These are phyloP conservation scores for Danio choprae DNA, from an alignment of 2,797 vertebrate species.

Conservation along the genomic window DNA sequence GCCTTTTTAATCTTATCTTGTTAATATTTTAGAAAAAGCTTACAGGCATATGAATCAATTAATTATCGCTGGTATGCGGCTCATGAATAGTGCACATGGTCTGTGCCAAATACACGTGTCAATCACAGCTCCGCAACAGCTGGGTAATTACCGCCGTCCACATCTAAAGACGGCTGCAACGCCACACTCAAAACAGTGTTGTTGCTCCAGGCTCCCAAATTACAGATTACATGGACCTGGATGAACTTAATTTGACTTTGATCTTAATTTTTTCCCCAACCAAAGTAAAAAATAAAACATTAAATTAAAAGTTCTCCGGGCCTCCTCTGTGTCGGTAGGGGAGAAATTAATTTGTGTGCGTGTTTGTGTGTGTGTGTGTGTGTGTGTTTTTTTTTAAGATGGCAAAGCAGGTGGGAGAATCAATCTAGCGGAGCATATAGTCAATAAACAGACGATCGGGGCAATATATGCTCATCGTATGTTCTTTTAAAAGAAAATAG, in stretches of 20 bases:
- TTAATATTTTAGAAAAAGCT: constrained; percentile 78
- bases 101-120: constrained; percentile 71
- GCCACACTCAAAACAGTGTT: constrained; percentile 65
- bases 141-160: constrained; percentile 69
- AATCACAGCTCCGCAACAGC: constrained; percentile 71
- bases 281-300: constrained; percentile 52
- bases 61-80: constrained; percentile 75
- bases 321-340: constrained; percentile 42
- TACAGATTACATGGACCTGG: constrained; percentile 74
- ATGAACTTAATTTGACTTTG: constrained; percentile 75
- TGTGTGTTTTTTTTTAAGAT: constrained; percentile 26
- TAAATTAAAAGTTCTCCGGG: constrained; percentile 62
- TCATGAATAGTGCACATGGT: constrained; percentile 73
- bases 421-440: neutral
- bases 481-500: neutral
- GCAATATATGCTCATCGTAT: neutral
- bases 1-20: constrained; percentile 70
- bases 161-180: constrained; percentile 63
- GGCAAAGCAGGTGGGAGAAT: constrained; percentile 36
- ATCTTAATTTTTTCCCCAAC: constrained; percentile 64
- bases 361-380: no score
- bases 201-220: constrained; percentile 69
- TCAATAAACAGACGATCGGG: neutral
- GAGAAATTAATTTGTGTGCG: constrained; percentile 47
- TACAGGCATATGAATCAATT: constrained; percentile 79